Evolutionary conservation across 2,797 vertebrate genomes (phyloP).

Genomic region (Sylvia borin): DNA sequence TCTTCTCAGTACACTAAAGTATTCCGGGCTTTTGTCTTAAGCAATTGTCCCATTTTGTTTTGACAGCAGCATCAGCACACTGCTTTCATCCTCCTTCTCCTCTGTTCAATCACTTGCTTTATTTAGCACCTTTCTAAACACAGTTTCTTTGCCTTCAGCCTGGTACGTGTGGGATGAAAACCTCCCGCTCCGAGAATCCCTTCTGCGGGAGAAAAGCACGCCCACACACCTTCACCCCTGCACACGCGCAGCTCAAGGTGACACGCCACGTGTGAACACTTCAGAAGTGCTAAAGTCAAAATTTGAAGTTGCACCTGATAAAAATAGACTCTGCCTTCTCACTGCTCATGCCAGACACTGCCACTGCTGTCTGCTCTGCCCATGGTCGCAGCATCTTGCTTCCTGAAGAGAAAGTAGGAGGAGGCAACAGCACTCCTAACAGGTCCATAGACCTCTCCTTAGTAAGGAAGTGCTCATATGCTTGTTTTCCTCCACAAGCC

Average conservation of each 20-base stretch:
- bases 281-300: neutral
- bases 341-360: neutral
- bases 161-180: neutral
- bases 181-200: neutral
- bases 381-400: accelerated
- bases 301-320: neutral
- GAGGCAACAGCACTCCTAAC: neutral
- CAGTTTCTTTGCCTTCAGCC: conserved; percentile 13
- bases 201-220: neutral
- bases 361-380: neutral
- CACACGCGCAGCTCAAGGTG: neutral
- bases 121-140: conserved; percentile 28
- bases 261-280: neutral
- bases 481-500: neutral
- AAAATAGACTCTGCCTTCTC: neutral
- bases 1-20: neutral
- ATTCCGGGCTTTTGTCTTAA: conserved; percentile 31
- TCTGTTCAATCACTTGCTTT: conserved; percentile 14
- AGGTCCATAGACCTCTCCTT: neutral
- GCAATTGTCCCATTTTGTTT: conserved; percentile 26
- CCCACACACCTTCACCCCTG: neutral
- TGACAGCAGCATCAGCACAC: neutral
- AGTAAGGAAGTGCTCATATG: neutral
- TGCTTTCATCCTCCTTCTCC: conserved; percentile 15
- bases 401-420: neutral